A percentile compares a stretch with the other conserved stretches of the same genome.
Evolutionary conservation across 1,140 invertebrate genomes (phyloP).

Genomic region (Drosophila saltans): DNA sequence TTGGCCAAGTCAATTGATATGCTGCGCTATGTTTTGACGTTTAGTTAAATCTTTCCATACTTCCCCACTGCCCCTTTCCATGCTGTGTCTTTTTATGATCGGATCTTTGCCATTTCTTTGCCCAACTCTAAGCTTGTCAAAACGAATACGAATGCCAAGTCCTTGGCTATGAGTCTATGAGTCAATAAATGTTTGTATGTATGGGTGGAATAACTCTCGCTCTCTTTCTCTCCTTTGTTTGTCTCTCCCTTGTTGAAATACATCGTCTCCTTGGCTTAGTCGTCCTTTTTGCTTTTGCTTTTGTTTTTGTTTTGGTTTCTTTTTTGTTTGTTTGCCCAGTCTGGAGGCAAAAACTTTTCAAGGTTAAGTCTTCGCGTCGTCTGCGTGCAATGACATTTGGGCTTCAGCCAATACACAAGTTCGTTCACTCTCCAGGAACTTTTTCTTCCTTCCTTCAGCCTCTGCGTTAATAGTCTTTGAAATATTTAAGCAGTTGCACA

Average conservation of each 20-base stretch:
- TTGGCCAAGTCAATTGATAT: conserved; percentile 77
- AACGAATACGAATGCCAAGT: conserved; percentile 19
- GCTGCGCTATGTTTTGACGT: conserved; percentile 63
- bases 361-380: conserved; percentile 67
- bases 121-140: conserved; percentile 3
- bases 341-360: conserved; percentile 58
- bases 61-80: conserved; percentile 1
- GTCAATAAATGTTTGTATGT: conserved; percentile 10
- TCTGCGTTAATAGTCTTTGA: conserved; percentile 11
- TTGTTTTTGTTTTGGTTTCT: conserved; percentile 34
- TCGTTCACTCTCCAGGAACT: conserved; percentile 56
- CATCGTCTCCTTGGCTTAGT: not conserved
- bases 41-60: conserved; percentile 16
- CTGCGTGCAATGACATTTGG: conserved; percentile 73
- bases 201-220: conserved; percentile 15
- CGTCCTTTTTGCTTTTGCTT: conserved; percentile 19
- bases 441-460: conserved; percentile 22
- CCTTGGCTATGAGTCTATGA: conserved; percentile 1
- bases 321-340: conserved; percentile 44
- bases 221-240: conserved; percentile 22
- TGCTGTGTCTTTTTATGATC: conserved; percentile 47
- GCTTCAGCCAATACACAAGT: conserved; percentile 33
- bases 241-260: not conserved
- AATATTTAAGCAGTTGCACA: conserved; percentile 13
- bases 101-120: conserved; percentile 33